phyloP scores from a whole-genome alignment of 1,140 invertebrate genomes.

The Anthonomus grandis region DNA sequence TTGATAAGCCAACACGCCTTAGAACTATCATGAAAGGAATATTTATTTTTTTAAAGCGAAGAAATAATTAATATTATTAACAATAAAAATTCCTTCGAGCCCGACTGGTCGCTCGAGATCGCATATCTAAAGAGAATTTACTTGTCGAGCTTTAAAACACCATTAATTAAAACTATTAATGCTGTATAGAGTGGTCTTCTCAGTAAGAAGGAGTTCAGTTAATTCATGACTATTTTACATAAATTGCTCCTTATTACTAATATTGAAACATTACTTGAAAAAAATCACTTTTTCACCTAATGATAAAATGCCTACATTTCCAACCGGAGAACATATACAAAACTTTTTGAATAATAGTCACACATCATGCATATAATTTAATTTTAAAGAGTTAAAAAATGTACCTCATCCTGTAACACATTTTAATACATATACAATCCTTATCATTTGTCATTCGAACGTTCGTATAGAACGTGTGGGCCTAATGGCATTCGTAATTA shows the following conservation, averaged over 20 bases:
- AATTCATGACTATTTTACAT: neutral
- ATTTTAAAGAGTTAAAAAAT: neutral
- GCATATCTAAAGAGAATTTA: conserved; percentile 37
- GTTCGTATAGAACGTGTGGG: conserved; percentile 29
- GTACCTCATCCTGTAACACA: conserved; percentile 12
- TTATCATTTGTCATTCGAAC: conserved; percentile 33
- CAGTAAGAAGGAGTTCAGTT: neutral
- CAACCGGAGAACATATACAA: too few relatives aligned
- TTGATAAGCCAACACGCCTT: conserved; percentile 3
- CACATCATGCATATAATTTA: too few relatives aligned
- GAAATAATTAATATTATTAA: conserved; percentile 28
- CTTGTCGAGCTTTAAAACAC: conserved; percentile 32
- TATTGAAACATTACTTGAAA: too few relatives aligned
- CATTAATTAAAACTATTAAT: conserved; percentile 38
- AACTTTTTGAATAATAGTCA: too few relatives aligned
- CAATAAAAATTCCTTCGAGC: conserved; percentile 20
- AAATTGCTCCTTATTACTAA: too few relatives aligned
- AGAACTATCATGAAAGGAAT: conserved; percentile 18
- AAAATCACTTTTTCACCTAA: too few relatives aligned
- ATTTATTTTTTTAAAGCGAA: conserved; percentile 16
- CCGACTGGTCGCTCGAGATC: conserved; percentile 19
- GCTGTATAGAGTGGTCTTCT: conserved; percentile 18
- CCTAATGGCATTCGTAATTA: conserved; percentile 35
- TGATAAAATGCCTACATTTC: too few relatives aligned
- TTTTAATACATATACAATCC: conserved; percentile 21